Percentiles rank a stretch among this genome's conserved stretches.
Conservation (phyloP, 2,797 vertebrate species). For the Fistularia commersonii region DNA sequence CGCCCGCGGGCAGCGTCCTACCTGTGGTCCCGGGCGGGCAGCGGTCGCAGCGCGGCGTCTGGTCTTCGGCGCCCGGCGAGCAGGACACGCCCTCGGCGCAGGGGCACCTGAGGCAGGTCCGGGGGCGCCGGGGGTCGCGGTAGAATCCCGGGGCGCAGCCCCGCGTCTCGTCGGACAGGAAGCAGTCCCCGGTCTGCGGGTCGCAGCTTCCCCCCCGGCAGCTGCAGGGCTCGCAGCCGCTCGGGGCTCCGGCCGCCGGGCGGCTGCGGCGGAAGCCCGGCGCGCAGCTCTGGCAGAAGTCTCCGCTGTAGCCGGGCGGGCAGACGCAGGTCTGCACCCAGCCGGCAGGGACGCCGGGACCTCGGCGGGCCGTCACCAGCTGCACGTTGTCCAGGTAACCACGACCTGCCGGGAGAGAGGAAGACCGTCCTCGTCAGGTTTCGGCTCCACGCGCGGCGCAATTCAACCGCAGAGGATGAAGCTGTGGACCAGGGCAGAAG, state of each 20-base stretch:
- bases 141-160: conserved; percentile 82
- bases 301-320: conserved; percentile 74
- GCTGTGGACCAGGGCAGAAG: too few relatives aligned
- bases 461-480: too few relatives aligned
- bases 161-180: conserved; percentile 81
- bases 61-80: conserved; percentile 49
- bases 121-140: conserved; percentile 56
- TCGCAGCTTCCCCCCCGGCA: conserved; percentile 87
- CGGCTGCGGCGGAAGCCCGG: conserved; percentile 76
- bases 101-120: conserved; percentile 78
- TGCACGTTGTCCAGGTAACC: conserved; percentile 85
- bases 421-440: too few relatives aligned
- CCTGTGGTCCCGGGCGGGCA: conserved; percentile 84
- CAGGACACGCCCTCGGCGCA: conserved; percentile 78
- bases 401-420: too few relatives aligned
- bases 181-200: conserved; percentile 88
- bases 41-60: conserved; percentile 73
- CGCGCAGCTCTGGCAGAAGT: conserved; percentile 85
- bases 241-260: conserved; percentile 69
- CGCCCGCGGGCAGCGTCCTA: too few relatives aligned
- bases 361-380: conserved; percentile 77
- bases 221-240: conserved; percentile 80
- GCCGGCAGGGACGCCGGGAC: conserved; percentile 62
- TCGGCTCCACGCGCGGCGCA: too few relatives aligned
- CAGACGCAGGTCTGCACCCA: conserved; percentile 90